These are phyloP conservation scores for Gymnoscopelus braueri DNA, from an alignment of 2,797 vertebrate genomes.

Conservation along the genomic window DNA sequence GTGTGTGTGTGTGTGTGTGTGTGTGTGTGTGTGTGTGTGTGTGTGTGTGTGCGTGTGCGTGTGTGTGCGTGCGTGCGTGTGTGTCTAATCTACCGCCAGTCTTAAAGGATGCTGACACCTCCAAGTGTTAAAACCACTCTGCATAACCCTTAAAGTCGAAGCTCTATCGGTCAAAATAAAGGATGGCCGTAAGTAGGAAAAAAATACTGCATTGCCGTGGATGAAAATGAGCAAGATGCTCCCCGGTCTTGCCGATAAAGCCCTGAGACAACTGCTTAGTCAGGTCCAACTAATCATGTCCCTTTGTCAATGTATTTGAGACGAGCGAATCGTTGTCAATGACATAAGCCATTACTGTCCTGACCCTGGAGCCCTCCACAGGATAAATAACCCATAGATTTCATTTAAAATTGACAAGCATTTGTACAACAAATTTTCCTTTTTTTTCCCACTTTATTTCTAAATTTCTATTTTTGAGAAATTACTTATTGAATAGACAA, in stretches of 20 bases:
- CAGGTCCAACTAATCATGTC: slow-evolving; percentile 90
- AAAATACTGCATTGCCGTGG: slow-evolving; percentile 34
- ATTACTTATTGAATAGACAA: slow-evolving; percentile 37
- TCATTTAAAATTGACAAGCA: slow-evolving; percentile 76
- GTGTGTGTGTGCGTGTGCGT: background rate
- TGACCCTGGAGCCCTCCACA: slow-evolving; percentile 83
- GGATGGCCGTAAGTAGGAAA: slow-evolving; percentile 39
- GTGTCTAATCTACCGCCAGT: background rate
- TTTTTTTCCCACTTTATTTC: slow-evolving; percentile 7
- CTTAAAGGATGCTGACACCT: slow-evolving; percentile 27
- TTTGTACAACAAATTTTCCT: slow-evolving; percentile 48
- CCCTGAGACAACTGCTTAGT: slow-evolving; percentile 83
- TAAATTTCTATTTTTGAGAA: slow-evolving; percentile 17
- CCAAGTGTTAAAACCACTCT: slow-evolving; percentile 12
- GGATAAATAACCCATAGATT: slow-evolving; percentile 82
- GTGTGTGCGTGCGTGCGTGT: slow-evolving; percentile 1
- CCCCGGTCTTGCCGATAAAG: slow-evolving; percentile 79
- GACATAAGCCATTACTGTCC: slow-evolving; percentile 85
- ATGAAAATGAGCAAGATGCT: slow-evolving; percentile 60
- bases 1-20: background rate
- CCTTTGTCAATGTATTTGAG: slow-evolving; percentile 86
- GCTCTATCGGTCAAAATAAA: slow-evolving; percentile 42
- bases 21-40: slow-evolving; percentile 9
- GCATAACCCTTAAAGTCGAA: slow-evolving; percentile 19
- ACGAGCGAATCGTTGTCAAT: slow-evolving; percentile 83